Percentiles rank a stretch among this genome's conserved stretches.
Conservation (phyloP, 2,113 vertebrate genomes). For the Sakesphorus luctuosus region DNA sequence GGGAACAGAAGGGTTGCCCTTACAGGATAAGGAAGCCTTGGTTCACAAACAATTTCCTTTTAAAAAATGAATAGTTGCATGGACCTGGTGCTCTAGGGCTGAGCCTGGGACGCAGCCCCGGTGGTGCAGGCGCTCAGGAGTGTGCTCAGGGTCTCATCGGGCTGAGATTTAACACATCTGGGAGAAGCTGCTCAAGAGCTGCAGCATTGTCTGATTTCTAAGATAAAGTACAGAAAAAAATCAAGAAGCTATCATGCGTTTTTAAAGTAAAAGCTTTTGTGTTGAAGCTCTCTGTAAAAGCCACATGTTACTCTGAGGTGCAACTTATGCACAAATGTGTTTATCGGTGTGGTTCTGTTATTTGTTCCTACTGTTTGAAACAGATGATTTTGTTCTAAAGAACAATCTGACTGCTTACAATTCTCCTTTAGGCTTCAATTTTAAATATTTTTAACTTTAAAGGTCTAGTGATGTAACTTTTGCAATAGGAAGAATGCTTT, state of each 20-base stretch:
- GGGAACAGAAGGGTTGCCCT: not conserved
- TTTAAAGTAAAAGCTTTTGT: not conserved
- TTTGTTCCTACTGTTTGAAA: not conserved
- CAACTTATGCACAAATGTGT: fast-evolving
- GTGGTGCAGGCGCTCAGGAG: not conserved
- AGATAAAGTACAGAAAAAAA: not conserved
- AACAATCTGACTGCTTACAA: not conserved
- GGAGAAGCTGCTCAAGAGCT: not conserved
- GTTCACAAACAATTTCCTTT: not conserved
- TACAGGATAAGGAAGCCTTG: not conserved
- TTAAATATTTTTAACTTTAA: not conserved
- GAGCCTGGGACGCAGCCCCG: not conserved
- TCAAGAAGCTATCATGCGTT: not conserved
- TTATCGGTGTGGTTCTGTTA: not conserved
- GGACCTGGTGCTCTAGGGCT: not conserved
- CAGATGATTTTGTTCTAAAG: not conserved
- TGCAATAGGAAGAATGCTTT: not conserved
- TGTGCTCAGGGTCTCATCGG: not conserved
- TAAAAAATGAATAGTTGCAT: not conserved
- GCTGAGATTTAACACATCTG: not conserved
- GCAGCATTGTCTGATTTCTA: not conserved
- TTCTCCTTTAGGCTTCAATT: not conserved
- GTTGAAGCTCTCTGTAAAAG: not conserved
- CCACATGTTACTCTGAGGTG: not conserved
- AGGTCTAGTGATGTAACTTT: not conserved